Conservation (phyloP, 1,140 invertebrate genomes). For the Notospermus geniculatus region DNA sequence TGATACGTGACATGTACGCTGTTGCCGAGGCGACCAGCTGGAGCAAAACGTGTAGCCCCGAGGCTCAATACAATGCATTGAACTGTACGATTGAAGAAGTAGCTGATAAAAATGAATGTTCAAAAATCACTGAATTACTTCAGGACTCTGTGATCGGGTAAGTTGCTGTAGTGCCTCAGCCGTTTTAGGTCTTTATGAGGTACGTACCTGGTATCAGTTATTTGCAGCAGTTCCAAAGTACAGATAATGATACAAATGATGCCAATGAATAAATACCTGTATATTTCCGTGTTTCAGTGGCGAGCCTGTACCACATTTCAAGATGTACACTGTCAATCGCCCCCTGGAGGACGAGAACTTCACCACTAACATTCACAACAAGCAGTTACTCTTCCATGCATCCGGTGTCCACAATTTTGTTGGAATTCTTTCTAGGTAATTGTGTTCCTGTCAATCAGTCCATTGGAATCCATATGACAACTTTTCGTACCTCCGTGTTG, state of each 20-base stretch:
- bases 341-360: conserved; percentile 39
- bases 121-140: conserved; percentile 29
- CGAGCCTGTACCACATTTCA: conserved; percentile 29
- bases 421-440: conserved; percentile 51
- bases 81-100: conserved; percentile 36
- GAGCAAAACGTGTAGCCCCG: conserved; percentile 28
- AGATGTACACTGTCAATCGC: conserved; percentile 37
- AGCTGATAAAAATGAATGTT: conserved; percentile 17
- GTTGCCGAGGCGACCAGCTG: conserved; percentile 48
- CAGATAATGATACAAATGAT: background rate
- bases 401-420: conserved; percentile 47
- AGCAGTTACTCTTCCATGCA: conserved; percentile 43
- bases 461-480: background rate
- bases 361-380: conserved; percentile 24
- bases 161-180: conserved; percentile 8
- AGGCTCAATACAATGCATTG: conserved; percentile 46
- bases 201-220: too few relatives aligned
- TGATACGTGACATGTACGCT: conserved; percentile 48
- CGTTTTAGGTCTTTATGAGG: too few relatives aligned
- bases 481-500: background rate
- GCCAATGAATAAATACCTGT: conserved; percentile 5
- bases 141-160: conserved; percentile 28
- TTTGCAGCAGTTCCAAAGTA: background rate
- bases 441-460: background rate
- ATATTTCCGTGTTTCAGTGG: conserved; percentile 21